Percentiles rank a stretch among this genome's conserved stretches.
These are phyloP conservation scores for Cyphomyrus plagiostoma DNA, from an alignment of 2,113 vertebrate species.

Conservation along the genomic window DNA sequence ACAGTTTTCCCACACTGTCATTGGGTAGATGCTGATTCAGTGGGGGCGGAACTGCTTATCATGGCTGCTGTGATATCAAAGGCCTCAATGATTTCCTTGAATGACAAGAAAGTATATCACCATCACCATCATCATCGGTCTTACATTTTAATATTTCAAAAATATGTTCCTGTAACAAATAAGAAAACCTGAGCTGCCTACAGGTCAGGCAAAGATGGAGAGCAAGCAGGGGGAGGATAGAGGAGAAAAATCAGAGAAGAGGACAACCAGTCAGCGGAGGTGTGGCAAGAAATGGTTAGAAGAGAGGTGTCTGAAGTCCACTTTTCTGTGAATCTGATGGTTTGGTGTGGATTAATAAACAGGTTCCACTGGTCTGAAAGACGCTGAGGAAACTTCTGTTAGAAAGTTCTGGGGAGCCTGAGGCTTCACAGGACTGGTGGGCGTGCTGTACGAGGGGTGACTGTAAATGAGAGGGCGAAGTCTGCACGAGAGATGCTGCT, in stretches of 20 bases:
- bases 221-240: neutral
- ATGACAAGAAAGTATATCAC: constrained; percentile 7
- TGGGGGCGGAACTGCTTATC: constrained; percentile 39
- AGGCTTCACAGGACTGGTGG: neutral
- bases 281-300: neutral
- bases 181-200: neutral
- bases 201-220: neutral
- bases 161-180: neutral
- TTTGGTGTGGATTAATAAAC: neutral
- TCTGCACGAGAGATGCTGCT: neutral
- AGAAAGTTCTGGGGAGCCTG: neutral
- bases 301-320: neutral
- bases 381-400: neutral
- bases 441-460: neutral
- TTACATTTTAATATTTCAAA: neutral
- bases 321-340: neutral
- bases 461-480: neutral
- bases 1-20: constrained; percentile 25
- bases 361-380: neutral
- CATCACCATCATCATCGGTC: neutral
- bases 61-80: constrained; percentile 55
- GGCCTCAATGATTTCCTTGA: constrained; percentile 53
- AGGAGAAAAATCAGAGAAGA: neutral
- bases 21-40: constrained; percentile 15
- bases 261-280: neutral